A percentile compares a stretch with the other conserved stretches of the same genome.
phyloP scores from a whole-genome alignment of 2,113 vertebrate genomes.

The Nannospalax galili region DNA sequence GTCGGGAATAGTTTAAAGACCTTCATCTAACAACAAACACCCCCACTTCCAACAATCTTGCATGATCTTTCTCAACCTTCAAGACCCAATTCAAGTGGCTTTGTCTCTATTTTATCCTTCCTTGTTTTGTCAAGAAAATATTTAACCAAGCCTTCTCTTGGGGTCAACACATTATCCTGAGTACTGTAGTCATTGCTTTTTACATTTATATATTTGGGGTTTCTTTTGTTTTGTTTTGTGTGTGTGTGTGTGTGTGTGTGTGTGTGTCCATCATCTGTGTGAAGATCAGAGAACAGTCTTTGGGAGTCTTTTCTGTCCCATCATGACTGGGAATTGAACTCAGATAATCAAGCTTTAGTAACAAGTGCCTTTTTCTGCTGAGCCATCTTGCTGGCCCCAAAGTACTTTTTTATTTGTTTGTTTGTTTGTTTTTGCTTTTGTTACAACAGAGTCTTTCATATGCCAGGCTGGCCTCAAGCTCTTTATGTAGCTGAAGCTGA shows the following conservation, averaged over 20 bases:
- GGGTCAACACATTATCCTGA: background rate
- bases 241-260: background rate
- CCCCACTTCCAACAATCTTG: background rate
- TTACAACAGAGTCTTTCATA: background rate
- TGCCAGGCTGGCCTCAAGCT: background rate
- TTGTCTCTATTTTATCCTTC: background rate
- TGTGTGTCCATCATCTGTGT: background rate
- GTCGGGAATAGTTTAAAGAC: background rate
- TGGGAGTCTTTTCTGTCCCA: background rate
- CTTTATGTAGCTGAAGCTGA: no score
- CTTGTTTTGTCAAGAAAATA: background rate
- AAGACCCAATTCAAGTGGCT: background rate
- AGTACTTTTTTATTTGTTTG: background rate
- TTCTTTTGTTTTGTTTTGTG: background rate
- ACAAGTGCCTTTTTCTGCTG: no score
- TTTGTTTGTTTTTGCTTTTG: no score
- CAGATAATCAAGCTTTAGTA: background rate
- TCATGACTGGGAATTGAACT: background rate
- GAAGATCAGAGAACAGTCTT: background rate
- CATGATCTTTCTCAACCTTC: background rate
- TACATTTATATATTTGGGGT: background rate
- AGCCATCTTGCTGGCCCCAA: background rate
- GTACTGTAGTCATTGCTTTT: background rate
- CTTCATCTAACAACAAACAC: background rate
- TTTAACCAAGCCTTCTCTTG: background rate